phyloP scores from a whole-genome alignment of 2,888 invertebrate genomes.

The Drosophila meridionalis region DNA sequence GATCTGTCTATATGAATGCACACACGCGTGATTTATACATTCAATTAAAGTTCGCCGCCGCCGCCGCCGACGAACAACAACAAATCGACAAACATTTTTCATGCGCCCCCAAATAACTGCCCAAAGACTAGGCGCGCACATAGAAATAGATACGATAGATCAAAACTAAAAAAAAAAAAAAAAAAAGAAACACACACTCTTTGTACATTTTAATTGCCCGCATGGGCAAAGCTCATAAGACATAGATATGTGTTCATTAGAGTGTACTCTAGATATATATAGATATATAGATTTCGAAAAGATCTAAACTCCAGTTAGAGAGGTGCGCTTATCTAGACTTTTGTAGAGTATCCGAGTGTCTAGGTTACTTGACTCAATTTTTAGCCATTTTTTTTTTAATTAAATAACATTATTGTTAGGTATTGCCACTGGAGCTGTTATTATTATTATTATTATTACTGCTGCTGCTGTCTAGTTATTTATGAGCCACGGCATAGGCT shows the following conservation, averaged over 20 bases:
- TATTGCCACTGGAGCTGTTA: constrained; percentile 16
- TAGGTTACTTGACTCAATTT: background rate
- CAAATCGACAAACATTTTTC: constrained; percentile 51
- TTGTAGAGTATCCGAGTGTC: constrained; percentile 3
- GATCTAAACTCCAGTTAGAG: background rate
- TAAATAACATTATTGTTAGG: constrained; percentile 42
- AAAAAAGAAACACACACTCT: background rate
- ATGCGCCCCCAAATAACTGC: constrained; percentile 36
- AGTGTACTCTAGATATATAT: background rate
- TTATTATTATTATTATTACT: constrained; percentile 25
- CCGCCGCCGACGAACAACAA: constrained; percentile 22
- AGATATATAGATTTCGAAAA: background rate
- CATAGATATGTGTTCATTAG: constrained; percentile 42
- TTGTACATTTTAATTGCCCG: constrained; percentile 53
- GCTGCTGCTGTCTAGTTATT: constrained; percentile 59
- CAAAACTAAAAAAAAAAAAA: constrained; percentile 21
- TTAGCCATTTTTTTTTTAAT: constrained; percentile 4
- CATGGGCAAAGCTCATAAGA: constrained; percentile 13
- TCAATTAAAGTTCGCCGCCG: constrained; percentile 68
- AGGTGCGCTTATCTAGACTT: background rate
- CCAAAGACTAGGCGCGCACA: constrained; percentile 33
- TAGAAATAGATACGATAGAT: constrained; percentile 31
- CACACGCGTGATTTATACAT: constrained; percentile 74
- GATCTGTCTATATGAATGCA: constrained; percentile 73
- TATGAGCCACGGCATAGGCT: constrained; percentile 74